phyloP scores from a whole-genome alignment of 2,888 invertebrate genomes.

The Chrysodeixis includens region DNA sequence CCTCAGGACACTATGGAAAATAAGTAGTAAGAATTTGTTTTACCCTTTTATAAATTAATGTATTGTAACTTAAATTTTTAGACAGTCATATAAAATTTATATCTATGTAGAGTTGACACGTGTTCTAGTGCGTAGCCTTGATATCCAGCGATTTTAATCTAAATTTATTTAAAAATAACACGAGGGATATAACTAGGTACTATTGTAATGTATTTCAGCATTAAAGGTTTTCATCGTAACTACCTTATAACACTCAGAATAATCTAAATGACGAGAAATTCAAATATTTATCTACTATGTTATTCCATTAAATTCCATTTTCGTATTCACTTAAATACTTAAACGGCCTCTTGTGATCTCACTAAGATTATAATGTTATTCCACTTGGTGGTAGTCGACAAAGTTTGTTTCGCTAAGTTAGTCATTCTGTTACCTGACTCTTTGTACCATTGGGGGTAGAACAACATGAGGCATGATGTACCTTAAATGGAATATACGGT shows the following conservation, averaged over 20 bases:
- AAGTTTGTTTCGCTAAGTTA: constrained; percentile 42
- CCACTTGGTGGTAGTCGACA: constrained; percentile 43
- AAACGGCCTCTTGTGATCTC: constrained; percentile 62
- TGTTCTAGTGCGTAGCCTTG: not conserved
- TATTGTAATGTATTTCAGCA: constrained; percentile 12
- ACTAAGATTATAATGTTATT: constrained; percentile 70
- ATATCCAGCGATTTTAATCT: too few species aligned
- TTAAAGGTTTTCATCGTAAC: constrained; percentile 22
- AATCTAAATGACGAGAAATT: constrained; percentile 46
- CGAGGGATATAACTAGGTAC: not conserved
- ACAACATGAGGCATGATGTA: constrained; percentile 15
- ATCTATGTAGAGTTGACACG: too few species aligned
- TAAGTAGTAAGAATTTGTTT: constrained; percentile 86
- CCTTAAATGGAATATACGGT: not conserved
- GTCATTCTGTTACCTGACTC: constrained; percentile 33
- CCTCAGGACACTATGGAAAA: constrained; percentile 90
- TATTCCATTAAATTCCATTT: constrained; percentile 66
- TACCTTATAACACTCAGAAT: constrained; percentile 45
- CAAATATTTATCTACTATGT: constrained; percentile 63
- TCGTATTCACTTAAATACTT: constrained; percentile 62
- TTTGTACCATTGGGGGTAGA: constrained; percentile 18
- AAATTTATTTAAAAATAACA: too few species aligned
- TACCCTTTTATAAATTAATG: too few species aligned
- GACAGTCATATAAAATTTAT: too few species aligned
- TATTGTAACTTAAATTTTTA: too few species aligned